Evolutionary conservation across 2,888 invertebrate species (phyloP).

Genomic region (Lymantria monacha): DNA sequence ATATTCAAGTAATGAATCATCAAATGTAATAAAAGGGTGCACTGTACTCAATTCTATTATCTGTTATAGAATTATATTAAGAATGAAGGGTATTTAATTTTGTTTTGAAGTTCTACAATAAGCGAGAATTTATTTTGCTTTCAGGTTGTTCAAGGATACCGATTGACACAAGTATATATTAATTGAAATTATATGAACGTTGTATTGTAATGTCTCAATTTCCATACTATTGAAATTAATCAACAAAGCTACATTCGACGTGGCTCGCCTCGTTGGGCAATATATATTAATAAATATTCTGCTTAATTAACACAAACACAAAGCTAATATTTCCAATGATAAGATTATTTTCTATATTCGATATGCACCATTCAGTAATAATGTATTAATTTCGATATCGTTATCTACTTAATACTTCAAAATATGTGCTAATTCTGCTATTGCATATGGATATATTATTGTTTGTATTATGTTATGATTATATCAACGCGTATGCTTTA

Average conservation of each 20-base stretch:
- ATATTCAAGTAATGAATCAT: not conserved
- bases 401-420: slow-evolving; percentile 15
- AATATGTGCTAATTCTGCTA: slow-evolving; percentile 11
- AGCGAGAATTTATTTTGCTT: slow-evolving; percentile 49
- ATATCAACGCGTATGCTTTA: not conserved
- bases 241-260: slow-evolving; percentile 51
- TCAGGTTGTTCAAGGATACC: slow-evolving; percentile 74
- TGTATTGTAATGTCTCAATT: slow-evolving; percentile 25
- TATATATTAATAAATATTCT: slow-evolving; percentile 13
- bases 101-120: slow-evolving; percentile 9
- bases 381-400: slow-evolving; percentile 22
- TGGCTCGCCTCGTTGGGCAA: slow-evolving; percentile 33
- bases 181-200: slow-evolving; percentile 37
- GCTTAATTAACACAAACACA: slow-evolving; percentile 32
- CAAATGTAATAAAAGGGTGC: not conserved
- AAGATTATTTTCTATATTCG: slow-evolving; percentile 11
- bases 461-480: slow-evolving; percentile 7
- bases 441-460: slow-evolving; percentile 11
- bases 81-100: not conserved
- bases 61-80: no score
- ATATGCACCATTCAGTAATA: slow-evolving; percentile 12
- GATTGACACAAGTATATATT: slow-evolving; percentile 73
- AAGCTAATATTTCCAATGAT: slow-evolving; percentile 23
- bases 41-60: not conserved
- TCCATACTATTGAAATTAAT: slow-evolving; percentile 13